These are phyloP conservation scores for Teleopsis dalmanni DNA, from an alignment of 1,140 invertebrate species.

Conservation along the genomic window DNA sequence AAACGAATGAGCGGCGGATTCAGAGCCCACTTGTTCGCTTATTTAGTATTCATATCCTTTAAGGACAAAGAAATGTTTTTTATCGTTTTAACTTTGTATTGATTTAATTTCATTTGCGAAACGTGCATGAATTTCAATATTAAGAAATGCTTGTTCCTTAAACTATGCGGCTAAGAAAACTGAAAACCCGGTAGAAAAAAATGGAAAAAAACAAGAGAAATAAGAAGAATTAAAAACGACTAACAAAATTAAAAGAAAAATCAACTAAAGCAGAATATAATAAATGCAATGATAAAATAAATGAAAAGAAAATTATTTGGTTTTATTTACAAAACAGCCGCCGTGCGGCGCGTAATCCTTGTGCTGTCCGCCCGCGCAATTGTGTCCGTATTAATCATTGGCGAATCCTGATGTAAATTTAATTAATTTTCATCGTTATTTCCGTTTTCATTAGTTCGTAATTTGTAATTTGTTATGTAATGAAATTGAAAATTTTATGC, in stretches of 20 bases:
- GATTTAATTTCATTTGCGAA: constrained; percentile 10
- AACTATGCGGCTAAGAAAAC: not conserved
- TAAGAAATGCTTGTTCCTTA: not conserved
- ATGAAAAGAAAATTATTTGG: not conserved
- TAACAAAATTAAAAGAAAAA: not conserved
- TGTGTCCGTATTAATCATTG: too few relatives aligned
- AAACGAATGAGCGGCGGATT: not conserved
- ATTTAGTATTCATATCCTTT: constrained; percentile 2
- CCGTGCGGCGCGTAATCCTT: too few relatives aligned
- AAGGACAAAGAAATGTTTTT: not conserved
- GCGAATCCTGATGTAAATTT: too few relatives aligned
- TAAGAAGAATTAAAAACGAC: not conserved
- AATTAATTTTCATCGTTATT: constrained; percentile 39
- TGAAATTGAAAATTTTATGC: constrained; percentile 18
- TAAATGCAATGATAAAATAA: not conserved
- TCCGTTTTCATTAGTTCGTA: constrained; percentile 19
- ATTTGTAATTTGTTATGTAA: not conserved
- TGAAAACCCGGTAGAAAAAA: not conserved
- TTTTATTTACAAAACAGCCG: too few relatives aligned
- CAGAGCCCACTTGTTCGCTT: not conserved
- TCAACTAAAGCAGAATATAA: not conserved
- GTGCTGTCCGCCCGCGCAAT: too few relatives aligned
- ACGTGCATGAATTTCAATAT: constrained; percentile 8
- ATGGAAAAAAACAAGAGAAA: not conserved
- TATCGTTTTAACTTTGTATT: constrained; percentile 1